Base-by-base conservation (phyloP, 53 echinoderm and acorn worm species). In the Zoroaster sp. region DNA sequence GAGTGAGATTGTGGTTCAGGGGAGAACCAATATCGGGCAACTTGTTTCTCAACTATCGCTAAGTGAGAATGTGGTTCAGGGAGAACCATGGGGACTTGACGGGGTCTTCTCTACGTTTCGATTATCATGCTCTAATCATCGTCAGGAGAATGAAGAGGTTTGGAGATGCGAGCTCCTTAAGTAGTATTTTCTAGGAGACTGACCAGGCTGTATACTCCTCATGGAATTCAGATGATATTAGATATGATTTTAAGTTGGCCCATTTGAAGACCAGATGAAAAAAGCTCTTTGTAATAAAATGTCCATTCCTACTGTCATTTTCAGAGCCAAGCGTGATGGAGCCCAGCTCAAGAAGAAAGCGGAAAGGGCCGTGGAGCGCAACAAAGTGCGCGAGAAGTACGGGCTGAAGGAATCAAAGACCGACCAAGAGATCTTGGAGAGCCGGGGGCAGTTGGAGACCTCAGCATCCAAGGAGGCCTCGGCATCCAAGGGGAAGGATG, bases 331-430 rank as follows among this genome's bases (percentile, higher is more conserved):
- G 80, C 86, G 96, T n/a, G 87, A 94, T 35, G 94, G 91, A 77
- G 83, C 73, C 35, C 91, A 91, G 52, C 82, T 80, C 38, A 93
- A 91, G 53, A 94, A 73, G 78, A 91, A 94, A 90, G 96, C 96
- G 14, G 96, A 94, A 34, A 45, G 96, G 45, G 94, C 96, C 5
- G 93, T 51, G 36, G 91, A 93, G 13, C 93, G 96, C 33, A 94
- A 96, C 54, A 93, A 96, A 63, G 89, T 96, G 70, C 86, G 96
- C 40, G 91, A 93, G 74, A 96, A 96, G 63, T 96, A 96, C 66
- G 96, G 96, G 49, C 93, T 96, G 40, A 91, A 96, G 73, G 87
- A 93, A 73, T 92, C 89, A 32, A 95, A 91, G 59, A 87, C 77
- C 0, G 95, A 95, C 80, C 83, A 91, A 69, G 53, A 91, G 21